Base-by-base conservation (phyloP, 2,888 invertebrate species). In the Nowickia ferox region DNA sequence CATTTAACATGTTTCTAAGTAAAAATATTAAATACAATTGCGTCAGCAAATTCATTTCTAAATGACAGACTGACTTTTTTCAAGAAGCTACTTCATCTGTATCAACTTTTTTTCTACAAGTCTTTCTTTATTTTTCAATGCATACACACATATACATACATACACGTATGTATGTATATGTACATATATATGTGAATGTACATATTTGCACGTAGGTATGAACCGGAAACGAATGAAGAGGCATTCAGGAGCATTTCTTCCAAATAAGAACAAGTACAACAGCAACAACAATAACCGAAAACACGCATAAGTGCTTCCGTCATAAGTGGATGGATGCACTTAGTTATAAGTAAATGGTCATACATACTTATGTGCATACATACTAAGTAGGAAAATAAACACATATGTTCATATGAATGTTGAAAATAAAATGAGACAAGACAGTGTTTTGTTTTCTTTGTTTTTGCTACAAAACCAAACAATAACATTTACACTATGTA, bases 221-320 rank as follows among this genome's bases (percentile, higher is more conserved):
- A 44, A 66, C 71, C 76, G 75, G 82, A 76, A 76, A 48, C 77
- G 44, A 72, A 71, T 66, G 57, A n/a, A 77, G 77, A 77, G 63
- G 48, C 38, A 71, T 72, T 71, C 81, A 75, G 66, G 51, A 74
- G 38, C 44, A 44, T 81, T 74, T 66, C 42, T 53, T 59, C 3
- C 19, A 48, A 57, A 80, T 65, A 79, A 79, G 61, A 44, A 69
- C 42, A 69, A 53, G 48, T 69, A 44, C 38, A 55, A 66, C 13
- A 65, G 48, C 19, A 80, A 57, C 53, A 80, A 68, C 48, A 61
- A 42, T 11, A 68, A 75, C 68, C 42, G 13, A 59, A 61, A 75
- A 66, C 61, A 75, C 42, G 59, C 68, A 75, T 53, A 74, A 74
- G 61, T 81, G 68, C 48, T 71, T 69, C 69, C 55, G 55, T 42